Percentiles rank a stretch among this genome's conserved stretches.
Evolutionary conservation across 1,140 invertebrate genomes (phyloP).

Genomic region (Lepidurus apus): DNA sequence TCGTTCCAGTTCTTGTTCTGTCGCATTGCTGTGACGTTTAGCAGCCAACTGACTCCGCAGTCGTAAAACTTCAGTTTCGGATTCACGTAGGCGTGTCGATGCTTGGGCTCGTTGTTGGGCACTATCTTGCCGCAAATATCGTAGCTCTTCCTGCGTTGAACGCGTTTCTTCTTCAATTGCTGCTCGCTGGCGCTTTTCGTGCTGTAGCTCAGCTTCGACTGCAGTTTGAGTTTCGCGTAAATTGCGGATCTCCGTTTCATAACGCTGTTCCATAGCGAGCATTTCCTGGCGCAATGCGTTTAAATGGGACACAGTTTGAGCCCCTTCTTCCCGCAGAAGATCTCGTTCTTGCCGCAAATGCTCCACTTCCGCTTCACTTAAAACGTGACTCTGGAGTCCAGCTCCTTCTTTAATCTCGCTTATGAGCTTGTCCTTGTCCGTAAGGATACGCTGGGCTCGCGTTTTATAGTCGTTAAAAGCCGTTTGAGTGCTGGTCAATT

Average conservation of each 20-base stretch:
- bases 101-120: constrained; percentile 50
- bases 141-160: constrained; percentile 54
- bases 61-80: constrained; percentile 57
- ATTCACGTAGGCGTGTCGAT: constrained; percentile 52
- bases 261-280: constrained; percentile 31
- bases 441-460: constrained; percentile 63
- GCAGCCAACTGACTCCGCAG: constrained; percentile 53
- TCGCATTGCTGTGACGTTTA: constrained; percentile 36
- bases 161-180: constrained; percentile 57
- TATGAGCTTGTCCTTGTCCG: constrained; percentile 35
- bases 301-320: constrained; percentile 51
- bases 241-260: constrained; percentile 43
- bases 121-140: constrained; percentile 55
- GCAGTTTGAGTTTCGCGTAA: constrained; percentile 44
- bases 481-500: constrained; percentile 11
- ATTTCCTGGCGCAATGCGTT: constrained; percentile 53
- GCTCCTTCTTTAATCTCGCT: constrained; percentile 34
- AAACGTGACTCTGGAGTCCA: constrained; percentile 40
- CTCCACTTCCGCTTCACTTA: constrained; percentile 45
- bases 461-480: constrained; percentile 56
- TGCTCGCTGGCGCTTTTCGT: constrained; percentile 51
- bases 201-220: constrained; percentile 52
- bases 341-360: constrained; percentile 57
- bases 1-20: constrained; percentile 59
- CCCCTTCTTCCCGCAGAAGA: constrained; percentile 56